A percentile compares a stretch with the other conserved stretches of the same genome.
These are phyloP conservation scores for Tubiluchus corallicola DNA, from an alignment of 2,888 invertebrate species.

Conservation along the genomic window DNA sequence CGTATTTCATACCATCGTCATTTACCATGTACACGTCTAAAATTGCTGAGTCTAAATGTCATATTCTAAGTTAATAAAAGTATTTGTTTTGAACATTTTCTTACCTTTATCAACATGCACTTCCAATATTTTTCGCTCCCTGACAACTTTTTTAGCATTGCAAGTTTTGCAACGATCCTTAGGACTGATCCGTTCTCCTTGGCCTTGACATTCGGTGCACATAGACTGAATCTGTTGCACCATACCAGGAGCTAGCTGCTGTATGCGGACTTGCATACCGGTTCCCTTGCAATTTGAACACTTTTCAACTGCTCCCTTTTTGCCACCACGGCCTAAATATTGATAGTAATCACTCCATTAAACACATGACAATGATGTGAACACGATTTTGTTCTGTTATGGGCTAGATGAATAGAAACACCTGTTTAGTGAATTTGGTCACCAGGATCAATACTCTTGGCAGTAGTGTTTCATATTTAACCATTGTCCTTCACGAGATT, in stretches of 20 bases:
- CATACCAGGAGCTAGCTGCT: constrained; percentile 53
- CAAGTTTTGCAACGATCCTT: constrained; percentile 88
- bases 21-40: no score
- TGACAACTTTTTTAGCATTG: constrained; percentile 67
- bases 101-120: constrained; percentile 63
- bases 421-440: no score
- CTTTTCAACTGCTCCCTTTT: constrained; percentile 70
- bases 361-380: no score
- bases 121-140: constrained; percentile 80
- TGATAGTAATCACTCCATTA: no score
- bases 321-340: constrained; percentile 63
- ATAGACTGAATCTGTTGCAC: constrained; percentile 77
- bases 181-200: constrained; percentile 61
- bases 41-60: no score
- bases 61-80: not conserved
- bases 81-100: constrained; percentile 14
- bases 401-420: no score
- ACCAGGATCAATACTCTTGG: no score
- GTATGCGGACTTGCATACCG: constrained; percentile 58
- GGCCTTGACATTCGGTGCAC: constrained; percentile 69
- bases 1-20: no score
- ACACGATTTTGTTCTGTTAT: no score
- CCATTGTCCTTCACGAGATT: no score
- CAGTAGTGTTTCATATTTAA: no score
- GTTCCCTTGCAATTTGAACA: constrained; percentile 72